Percentiles rank a stretch among this genome's conserved stretches.
phyloP scores from a whole-genome alignment of 2,113 vertebrate species.

The Erythrocercus mccallii region DNA sequence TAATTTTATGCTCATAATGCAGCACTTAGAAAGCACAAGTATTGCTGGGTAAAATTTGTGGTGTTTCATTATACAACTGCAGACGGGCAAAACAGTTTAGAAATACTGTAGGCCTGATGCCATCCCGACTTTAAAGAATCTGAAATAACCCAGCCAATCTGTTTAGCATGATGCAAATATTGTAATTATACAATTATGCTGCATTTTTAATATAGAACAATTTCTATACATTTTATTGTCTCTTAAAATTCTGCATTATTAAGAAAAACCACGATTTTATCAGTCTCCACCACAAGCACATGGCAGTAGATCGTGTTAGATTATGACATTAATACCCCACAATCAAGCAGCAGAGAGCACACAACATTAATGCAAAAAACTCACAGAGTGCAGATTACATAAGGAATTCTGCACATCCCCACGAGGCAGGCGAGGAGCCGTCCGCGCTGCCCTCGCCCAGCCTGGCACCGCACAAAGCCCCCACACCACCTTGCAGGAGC shows the following conservation, averaged over 20 bases:
- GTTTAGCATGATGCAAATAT: constrained; percentile 62
- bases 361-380: neutral
- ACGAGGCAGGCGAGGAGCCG: neutral
- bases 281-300: neutral
- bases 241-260: constrained; percentile 42
- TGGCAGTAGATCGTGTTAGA: neutral
- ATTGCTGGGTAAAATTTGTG: constrained; percentile 63
- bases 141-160: constrained; percentile 53
- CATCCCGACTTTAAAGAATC: constrained; percentile 66
- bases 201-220: constrained; percentile 67
- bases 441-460: neutral
- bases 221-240: constrained; percentile 53
- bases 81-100: constrained; percentile 48
- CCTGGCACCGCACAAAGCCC: neutral
- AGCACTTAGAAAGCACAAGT: constrained; percentile 62
- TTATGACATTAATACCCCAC: constrained; percentile 43
- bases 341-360: constrained; percentile 17
- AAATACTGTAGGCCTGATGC: constrained; percentile 52
- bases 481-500: neutral
- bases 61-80: constrained; percentile 48
- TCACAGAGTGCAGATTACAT: constrained; percentile 15
- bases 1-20: constrained; percentile 53
- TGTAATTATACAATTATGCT: constrained; percentile 62
- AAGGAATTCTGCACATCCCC: neutral
- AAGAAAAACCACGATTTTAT: constrained; percentile 28